phyloP scores from a whole-genome alignment of 2,888 invertebrate genomes.

The Erebia palarica region DNA sequence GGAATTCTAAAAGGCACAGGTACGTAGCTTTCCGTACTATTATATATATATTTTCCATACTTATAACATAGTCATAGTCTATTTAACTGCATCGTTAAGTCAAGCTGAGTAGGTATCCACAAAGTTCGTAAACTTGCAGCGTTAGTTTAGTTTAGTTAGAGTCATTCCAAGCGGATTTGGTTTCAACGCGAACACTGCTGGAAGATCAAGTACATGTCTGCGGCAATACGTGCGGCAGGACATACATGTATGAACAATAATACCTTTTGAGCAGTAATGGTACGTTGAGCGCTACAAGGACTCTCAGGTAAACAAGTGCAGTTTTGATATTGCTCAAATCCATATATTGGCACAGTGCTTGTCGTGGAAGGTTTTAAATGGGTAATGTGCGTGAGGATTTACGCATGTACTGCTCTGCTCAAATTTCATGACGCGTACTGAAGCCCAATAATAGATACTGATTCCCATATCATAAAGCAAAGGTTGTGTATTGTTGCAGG shows the following conservation, averaged over 20 bases:
- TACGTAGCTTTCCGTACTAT: neutral
- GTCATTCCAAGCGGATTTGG: too few species aligned
- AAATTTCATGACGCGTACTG: too few species aligned
- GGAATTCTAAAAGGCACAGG: too few species aligned
- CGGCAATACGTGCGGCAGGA: too few species aligned
- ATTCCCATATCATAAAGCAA: conserved; percentile 34
- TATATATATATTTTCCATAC: neutral
- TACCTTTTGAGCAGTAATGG: neutral
- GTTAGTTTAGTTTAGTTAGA: too few species aligned
- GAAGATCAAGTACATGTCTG: too few species aligned
- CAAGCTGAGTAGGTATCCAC: neutral
- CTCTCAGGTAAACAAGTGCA: neutral
- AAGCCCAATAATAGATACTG: neutral
- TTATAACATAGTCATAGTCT: too few species aligned
- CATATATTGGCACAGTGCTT: neutral
- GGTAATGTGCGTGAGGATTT: neutral
- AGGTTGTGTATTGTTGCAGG: conserved; percentile 59
- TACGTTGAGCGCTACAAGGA: neutral
- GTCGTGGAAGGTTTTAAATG: neutral
- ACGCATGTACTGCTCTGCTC: neutral
- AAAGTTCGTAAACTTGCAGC: too few species aligned
- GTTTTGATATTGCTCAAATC: neutral
- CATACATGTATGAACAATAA: neutral
- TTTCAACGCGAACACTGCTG: too few species aligned
- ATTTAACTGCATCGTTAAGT: neutral